Evolutionary conservation across 2,888 invertebrate species (phyloP).

Genomic region (Aleiodes leptofemur): DNA sequence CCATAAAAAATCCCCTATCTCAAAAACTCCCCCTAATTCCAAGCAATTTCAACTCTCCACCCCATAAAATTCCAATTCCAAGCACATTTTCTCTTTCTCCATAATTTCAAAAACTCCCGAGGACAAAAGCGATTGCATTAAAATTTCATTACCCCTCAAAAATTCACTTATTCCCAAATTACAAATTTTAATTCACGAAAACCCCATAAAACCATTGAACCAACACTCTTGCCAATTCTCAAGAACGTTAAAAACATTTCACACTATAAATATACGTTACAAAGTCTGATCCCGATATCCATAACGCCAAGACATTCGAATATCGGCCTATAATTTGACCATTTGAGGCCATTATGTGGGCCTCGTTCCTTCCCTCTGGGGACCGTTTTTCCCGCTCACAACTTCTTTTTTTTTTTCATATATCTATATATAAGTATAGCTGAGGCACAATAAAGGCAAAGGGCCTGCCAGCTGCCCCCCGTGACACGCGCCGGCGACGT

Average conservation of each 20-base stretch:
- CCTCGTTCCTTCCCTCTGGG: slow-evolving; percentile 41
- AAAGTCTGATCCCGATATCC: slow-evolving; percentile 6
- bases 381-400: slow-evolving; percentile 50
- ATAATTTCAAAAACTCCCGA: too few species aligned
- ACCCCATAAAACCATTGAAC: neutral
- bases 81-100: too few species aligned
- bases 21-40: too few species aligned
- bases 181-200: neutral
- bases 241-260: slow-evolving; percentile 7
- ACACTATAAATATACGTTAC: slow-evolving; percentile 25
- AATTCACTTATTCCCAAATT: too few species aligned
- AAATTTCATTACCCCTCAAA: too few species aligned
- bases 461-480: slow-evolving; percentile 62
- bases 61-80: too few species aligned
- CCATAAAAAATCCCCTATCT: too few species aligned
- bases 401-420: slow-evolving; percentile 26
- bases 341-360: slow-evolving; percentile 65
- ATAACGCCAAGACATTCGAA: slow-evolving; percentile 31
- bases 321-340: slow-evolving; percentile 67
- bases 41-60: too few species aligned
- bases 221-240: neutral
- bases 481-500: slow-evolving; percentile 68
- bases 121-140: too few species aligned
- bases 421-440: slow-evolving; percentile 20
- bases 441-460: slow-evolving; percentile 24